Evolutionary conservation across 1,140 invertebrate species (phyloP), one percentile per base, ranked within the genome.

Genomic region (Tenebrio molitor): DNA sequence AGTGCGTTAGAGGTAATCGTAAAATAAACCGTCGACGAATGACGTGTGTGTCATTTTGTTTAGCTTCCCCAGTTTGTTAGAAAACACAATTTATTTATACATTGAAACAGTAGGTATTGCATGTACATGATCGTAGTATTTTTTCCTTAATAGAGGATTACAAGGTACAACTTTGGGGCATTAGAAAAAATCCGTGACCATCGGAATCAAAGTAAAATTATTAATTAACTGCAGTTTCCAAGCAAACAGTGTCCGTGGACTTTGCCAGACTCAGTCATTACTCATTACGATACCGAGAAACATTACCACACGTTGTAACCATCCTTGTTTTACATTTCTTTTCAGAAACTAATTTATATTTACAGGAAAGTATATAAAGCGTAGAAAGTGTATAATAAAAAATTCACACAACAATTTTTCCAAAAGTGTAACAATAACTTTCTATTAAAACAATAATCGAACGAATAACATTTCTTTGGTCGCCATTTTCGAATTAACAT

Each of bases 11-110:
- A 16, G 34, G 3, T 36, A 14, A 15, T 65, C 62, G n/a, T 23
- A 29, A 65, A 65, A 65, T 39, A 65, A 65, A 36, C 62, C 62
- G 15, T 16, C 62, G 62, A 41, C 62, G 62, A 65, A 21, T 65
- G 62, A 65, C 62, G 23, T 7, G 33, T 65, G 33, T 41, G 62
- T 65, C 62, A 65, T 15, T 65, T 65, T 65, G 33, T 65, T 65
- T 65, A 19, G 62, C 39, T 21, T 41, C 12, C 23, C 17, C 19
- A 19, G n/a, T 21, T 50, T 50, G 10, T 15, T 50, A 10, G 15
- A 44, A 14, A 16, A 7, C 14, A 44, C 16, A 16, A 44, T 15
- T 53, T 53, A 53, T 53, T 53, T 53, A 21, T 53, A 53, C 19
- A 53, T 53, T 19, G 17, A 29, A 29, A 8, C 25, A 29, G 3